Conservation (phyloP, 2,888 invertebrate species). For the Pyrrhosoma nymphula region DNA sequence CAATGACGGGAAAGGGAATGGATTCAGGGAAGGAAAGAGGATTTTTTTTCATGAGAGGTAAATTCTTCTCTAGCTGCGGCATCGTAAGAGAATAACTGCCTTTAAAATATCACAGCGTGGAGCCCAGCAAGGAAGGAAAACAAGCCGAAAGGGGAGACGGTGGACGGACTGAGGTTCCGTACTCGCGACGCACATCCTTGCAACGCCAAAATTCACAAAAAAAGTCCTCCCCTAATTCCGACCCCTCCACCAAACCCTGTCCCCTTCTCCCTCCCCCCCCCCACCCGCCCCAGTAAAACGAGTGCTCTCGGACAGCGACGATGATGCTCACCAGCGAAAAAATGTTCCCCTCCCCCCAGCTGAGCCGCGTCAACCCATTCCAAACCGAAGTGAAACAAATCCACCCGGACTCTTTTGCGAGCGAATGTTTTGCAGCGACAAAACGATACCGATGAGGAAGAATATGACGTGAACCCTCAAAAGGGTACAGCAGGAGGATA, state of each 20-base stretch:
- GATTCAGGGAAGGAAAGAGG: not conserved
- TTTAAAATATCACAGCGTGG: not conserved
- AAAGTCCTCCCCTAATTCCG: not conserved
- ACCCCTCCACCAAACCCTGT: not conserved
- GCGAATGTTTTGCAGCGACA: not conserved
- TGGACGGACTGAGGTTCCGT: not conserved
- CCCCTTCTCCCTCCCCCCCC: not conserved
- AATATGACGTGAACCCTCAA: not conserved
- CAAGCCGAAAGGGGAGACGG: not conserved
- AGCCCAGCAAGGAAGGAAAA: not conserved
- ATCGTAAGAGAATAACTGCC: not conserved
- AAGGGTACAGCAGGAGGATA: not conserved
- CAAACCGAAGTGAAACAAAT: not conserved
- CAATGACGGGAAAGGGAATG: not conserved
- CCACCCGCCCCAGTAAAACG: not conserved
- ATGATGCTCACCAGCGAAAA: not conserved
- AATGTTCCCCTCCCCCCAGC: not conserved
- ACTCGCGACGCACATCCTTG: not conserved
- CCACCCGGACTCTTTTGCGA: not conserved
- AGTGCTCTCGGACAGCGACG: not conserved
- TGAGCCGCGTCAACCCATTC: not conserved
- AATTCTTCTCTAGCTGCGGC: not conserved
- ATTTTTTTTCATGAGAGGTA: too few relatives aligned
- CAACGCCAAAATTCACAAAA: slow-evolving; percentile 19
- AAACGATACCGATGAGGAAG: not conserved